These are phyloP conservation scores for Catharus ustulatus DNA, from an alignment of 2,797 vertebrate species.

Conservation along the genomic window DNA sequence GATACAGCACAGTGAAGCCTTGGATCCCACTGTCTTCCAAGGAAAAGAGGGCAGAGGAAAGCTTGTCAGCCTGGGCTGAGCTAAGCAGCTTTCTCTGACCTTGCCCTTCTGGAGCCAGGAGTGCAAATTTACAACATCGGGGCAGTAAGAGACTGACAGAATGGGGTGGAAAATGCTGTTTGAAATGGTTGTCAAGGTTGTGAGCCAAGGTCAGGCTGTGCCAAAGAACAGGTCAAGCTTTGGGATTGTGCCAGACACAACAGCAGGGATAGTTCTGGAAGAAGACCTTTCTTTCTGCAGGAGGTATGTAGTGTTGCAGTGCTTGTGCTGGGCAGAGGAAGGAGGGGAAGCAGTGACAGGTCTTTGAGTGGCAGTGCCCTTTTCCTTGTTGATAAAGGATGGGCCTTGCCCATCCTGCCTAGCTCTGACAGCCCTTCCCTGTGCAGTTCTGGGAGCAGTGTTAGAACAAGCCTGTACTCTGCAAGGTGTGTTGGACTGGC, in stretches of 20 bases:
- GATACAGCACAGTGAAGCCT: not conserved
- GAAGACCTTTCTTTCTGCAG: constrained; percentile 10
- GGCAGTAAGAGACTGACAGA: not conserved
- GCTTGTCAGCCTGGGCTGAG: not conserved
- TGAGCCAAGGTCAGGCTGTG: constrained; percentile 25
- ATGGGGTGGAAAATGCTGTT: not conserved
- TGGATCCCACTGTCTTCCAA: not conserved
- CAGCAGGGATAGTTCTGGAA: constrained; percentile 3
- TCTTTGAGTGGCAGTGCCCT: not conserved
- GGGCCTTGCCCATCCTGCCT: not conserved
- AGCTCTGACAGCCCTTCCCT: not conserved
- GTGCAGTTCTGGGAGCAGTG: not conserved
- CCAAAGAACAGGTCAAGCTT: constrained; percentile 2
- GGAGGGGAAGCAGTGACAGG: not conserved
- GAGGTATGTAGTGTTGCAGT: not conserved
- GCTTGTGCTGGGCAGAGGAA: not conserved
- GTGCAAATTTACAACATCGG: not conserved
- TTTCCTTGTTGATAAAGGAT: not conserved
- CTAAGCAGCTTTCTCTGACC: not conserved
- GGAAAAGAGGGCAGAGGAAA: not conserved
- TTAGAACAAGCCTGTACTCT: not conserved
- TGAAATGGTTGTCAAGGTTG: constrained; percentile 18
- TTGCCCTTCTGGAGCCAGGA: not conserved
- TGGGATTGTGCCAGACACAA: not conserved
- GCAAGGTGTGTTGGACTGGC: not conserved